These are phyloP conservation scores for Microctonus brassicae DNA, from an alignment of 2,888 invertebrate species.

Conservation along the genomic window DNA sequence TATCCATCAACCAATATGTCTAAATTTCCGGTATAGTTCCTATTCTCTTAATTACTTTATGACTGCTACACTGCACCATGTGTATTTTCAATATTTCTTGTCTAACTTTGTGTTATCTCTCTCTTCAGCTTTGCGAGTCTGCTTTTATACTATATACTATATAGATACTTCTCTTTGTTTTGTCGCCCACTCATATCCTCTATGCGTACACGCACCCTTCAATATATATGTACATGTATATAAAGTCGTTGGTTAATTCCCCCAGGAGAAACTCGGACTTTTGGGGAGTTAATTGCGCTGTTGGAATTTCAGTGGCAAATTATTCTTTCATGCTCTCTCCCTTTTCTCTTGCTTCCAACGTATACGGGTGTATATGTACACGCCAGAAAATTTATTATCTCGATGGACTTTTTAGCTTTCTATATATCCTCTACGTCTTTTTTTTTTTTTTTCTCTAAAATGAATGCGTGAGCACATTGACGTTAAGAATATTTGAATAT, in stretches of 20 bases:
- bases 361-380: constrained; percentile 9
- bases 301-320: constrained; percentile 59
- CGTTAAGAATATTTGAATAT: constrained; percentile 11
- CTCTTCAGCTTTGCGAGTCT: constrained; percentile 5
- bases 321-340: constrained; percentile 51
- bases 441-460: constrained; percentile 13
- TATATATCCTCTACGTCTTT: constrained; percentile 10
- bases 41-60: constrained; percentile 53
- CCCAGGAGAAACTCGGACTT: constrained; percentile 42
- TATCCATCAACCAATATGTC: too few relatives aligned
- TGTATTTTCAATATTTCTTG: constrained; percentile 20
- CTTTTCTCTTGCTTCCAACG: constrained; percentile 27
- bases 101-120: neutral
- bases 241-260: constrained; percentile 38
- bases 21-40: constrained; percentile 50
- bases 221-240: neutral
- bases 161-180: constrained; percentile 13
- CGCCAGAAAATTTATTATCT: constrained; percentile 37
- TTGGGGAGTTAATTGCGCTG: constrained; percentile 59
- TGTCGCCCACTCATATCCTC: constrained; percentile 20
- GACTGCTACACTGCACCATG: constrained; percentile 47
- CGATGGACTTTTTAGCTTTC: constrained; percentile 28
- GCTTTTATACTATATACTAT: neutral
- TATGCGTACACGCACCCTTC: constrained; percentile 23
- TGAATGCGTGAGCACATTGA: constrained; percentile 8